Base-by-base conservation (phyloP, 1,140 invertebrate genomes). In the Trichonephila clavipes region DNA sequence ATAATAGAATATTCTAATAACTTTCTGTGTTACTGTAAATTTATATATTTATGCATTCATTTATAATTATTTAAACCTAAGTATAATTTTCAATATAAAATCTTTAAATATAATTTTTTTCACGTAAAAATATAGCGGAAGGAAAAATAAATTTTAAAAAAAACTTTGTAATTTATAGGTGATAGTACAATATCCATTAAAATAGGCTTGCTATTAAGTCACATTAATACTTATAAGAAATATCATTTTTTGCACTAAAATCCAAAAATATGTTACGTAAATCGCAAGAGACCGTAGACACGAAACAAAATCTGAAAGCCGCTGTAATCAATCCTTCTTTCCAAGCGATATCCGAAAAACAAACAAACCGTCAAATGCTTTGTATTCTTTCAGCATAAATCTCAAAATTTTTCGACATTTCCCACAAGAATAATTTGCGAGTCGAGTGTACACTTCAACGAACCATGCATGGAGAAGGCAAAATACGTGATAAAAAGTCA, bases 361-460 rank as follows among this genome's bases (percentile, higher is more conserved):
- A 83, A 83, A 83, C 28, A 77, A 77, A 28, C 72, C 72, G 16
- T 28, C 82, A n/a, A 58, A 51, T n/a, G 21, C 2, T 40, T 40
- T 16, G 77, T 34, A 34, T 14, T 83, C 86, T 44, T 64, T 21
- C 18, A 40, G 86, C 24, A 21, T 58, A 64, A 88, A 88, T 88
- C 86, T 88, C 14, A 44, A 88, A 88, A 88, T 66, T 51, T 34
- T 28, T 14, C 59, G 86, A 62, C 21, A 21, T 88, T 4, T 40
- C 86, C 61, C 86, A 3, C 28, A 64, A 64, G 86, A 40, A 61
- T 88, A 64, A 88, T 88, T 88, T 88, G 28, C 86, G 86, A 88
- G 18, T 40, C 34, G 59, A 62, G 8, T 28, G 85, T 19, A 87
- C 62, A 34, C 51, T 61, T 44, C 61, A 88, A 28, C 24, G 61